Evolutionary conservation across 2,113 vertebrate genomes (phyloP).

Genomic region (Pachyramphus minor): DNA sequence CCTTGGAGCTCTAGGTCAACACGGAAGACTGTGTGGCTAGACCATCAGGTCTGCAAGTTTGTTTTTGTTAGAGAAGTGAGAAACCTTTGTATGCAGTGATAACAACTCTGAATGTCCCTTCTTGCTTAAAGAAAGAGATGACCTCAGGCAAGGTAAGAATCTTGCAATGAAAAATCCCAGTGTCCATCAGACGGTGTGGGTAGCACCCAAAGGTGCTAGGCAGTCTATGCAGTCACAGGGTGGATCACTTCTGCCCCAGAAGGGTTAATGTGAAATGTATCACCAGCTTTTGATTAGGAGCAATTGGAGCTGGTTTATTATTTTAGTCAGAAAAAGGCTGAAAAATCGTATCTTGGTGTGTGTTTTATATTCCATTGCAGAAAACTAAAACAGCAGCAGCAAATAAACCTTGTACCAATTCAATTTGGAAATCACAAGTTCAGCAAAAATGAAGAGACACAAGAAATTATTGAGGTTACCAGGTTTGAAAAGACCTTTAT

Average conservation of each 20-base stretch:
- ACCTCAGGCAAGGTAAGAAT: background rate
- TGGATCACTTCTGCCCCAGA: background rate
- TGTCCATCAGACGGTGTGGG: background rate
- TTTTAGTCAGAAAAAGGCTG: background rate
- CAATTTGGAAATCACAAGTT: constrained; percentile 47
- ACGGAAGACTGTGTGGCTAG: accelerated
- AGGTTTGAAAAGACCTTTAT: constrained; percentile 33
- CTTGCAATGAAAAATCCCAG: background rate
- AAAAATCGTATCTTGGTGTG: background rate
- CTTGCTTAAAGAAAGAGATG: background rate
- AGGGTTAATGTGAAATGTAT: background rate
- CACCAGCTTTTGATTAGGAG: background rate
- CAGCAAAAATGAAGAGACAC: constrained; percentile 40
- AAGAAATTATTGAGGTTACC: constrained; percentile 36
- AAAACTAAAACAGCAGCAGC: constrained; percentile 19
- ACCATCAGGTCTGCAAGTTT: background rate
- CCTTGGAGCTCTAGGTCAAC: background rate
- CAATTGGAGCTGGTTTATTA: background rate
- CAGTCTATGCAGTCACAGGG: background rate
- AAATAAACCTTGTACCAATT: constrained; percentile 35
- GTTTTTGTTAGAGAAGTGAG: background rate
- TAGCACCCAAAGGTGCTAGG: background rate
- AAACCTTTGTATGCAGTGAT: background rate
- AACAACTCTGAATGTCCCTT: background rate
- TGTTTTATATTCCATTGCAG: background rate